These are phyloP conservation scores for Chinchilla lanigera DNA, from an alignment of 2,113 vertebrate genomes.

Conservation along the genomic window DNA sequence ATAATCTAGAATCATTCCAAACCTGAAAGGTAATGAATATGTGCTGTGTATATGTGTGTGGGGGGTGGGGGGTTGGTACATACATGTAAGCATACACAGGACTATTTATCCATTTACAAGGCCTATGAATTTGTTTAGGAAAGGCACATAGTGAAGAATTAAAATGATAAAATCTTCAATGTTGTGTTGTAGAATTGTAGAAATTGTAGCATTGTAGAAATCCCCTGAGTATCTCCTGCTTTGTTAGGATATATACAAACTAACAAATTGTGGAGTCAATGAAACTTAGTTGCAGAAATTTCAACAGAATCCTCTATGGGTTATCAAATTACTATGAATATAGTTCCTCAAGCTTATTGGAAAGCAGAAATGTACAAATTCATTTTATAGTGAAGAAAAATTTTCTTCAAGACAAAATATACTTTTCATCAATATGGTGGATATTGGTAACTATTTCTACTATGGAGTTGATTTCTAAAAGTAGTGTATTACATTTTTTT, in stretches of 20 bases:
- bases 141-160: not conserved
- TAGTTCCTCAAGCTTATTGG: not conserved
- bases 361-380: not conserved
- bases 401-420: not conserved
- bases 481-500: not conserved
- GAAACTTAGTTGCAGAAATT: constrained; percentile 38
- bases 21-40: not conserved
- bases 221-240: not conserved
- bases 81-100: not conserved
- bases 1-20: not conserved
- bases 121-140: not conserved
- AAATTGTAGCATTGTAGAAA: not conserved
- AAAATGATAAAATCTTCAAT: not conserved
- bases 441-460: not conserved
- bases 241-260: not conserved
- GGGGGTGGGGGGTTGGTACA: rapidly evolving
- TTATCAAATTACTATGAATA: not conserved
- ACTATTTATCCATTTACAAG: not conserved
- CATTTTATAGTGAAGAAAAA: not conserved
- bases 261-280: constrained; percentile 3
- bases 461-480: not conserved
- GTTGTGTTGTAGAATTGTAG: not conserved
- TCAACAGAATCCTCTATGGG: not conserved
- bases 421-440: not conserved
- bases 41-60: no score